phyloP scores from a whole-genome alignment of 1,140 invertebrate species.

The Aphelenchoides besseyi region DNA sequence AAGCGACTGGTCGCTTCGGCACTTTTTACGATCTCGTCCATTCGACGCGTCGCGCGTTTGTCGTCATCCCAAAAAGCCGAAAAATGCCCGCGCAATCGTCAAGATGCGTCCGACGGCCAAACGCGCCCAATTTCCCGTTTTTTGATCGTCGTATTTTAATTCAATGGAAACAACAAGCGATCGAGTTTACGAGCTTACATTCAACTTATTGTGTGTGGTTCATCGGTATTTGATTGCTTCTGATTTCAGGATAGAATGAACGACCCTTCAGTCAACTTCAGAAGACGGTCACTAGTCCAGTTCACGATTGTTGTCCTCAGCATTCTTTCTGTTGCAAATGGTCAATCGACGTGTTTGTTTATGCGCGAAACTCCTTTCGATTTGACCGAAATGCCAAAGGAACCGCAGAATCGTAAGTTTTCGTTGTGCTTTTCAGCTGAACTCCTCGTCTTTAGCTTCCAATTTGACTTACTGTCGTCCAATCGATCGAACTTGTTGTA shows the following conservation, averaged over 20 bases:
- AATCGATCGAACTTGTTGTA: slow-evolving; percentile 6
- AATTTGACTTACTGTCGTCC: slow-evolving; percentile 11
- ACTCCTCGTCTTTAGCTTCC: neutral
- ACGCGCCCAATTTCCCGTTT: neutral
- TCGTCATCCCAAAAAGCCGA: too few relatives aligned
- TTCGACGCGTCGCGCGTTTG: too few relatives aligned
- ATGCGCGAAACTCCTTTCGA: slow-evolving; percentile 18
- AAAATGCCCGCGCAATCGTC: neutral
- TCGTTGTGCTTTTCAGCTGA: neutral
- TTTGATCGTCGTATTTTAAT: neutral
- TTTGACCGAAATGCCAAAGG: neutral
- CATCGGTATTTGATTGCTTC: neutral
- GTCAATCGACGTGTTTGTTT: slow-evolving; percentile 13
- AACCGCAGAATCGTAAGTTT: slow-evolving; percentile 8
- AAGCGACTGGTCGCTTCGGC: too few relatives aligned
- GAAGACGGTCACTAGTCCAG: neutral
- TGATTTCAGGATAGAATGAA: neutral
- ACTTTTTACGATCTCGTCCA: too few relatives aligned
- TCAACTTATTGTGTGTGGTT: too few relatives aligned
- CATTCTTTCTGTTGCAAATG: neutral
- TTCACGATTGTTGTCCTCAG: neutral
- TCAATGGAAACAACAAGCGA: too few relatives aligned
- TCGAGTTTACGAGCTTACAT: too few relatives aligned
- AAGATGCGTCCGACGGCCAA: neutral
- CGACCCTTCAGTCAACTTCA: neutral